These are phyloP conservation scores for Aethes cnicana DNA, from an alignment of 2,888 invertebrate species.

Conservation along the genomic window DNA sequence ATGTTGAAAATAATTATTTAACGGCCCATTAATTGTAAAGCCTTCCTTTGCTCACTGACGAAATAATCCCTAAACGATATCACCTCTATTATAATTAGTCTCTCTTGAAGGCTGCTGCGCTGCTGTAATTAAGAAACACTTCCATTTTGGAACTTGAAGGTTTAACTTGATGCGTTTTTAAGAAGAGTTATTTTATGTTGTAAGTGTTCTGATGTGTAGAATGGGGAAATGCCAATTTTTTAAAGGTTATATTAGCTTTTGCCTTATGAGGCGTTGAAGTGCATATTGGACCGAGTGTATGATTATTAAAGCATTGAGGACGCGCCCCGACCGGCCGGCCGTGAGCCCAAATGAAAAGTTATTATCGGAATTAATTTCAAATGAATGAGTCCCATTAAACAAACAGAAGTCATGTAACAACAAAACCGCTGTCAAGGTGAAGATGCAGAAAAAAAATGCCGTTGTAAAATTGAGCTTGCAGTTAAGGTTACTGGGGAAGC, in stretches of 20 bases:
- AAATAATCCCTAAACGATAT: conserved; percentile 36
- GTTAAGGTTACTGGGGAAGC: too few relatives aligned
- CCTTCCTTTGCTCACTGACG: conserved; percentile 38
- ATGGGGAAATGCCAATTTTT: too few relatives aligned
- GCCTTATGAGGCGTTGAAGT: conserved; percentile 4
- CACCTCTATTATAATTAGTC: conserved; percentile 20
- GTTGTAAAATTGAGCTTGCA: neutral
- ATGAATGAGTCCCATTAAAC: conserved; percentile 49
- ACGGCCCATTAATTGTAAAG: conserved; percentile 35
- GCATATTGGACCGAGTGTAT: conserved; percentile 24
- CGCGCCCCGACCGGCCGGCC: conserved; percentile 41
- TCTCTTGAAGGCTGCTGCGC: conserved; percentile 27
- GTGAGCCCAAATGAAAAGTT: conserved; percentile 45
- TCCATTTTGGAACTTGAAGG: conserved; percentile 1
- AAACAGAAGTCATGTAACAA: conserved; percentile 46
- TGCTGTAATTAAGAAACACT: conserved; percentile 13
- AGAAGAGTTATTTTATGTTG: too few relatives aligned
- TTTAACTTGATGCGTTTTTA: neutral
- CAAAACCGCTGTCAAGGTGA: conserved; percentile 44
- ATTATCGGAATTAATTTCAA: conserved; percentile 49
- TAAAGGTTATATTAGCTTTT: too few relatives aligned
- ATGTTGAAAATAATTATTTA: conserved; percentile 37
- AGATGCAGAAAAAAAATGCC: conserved; percentile 37
- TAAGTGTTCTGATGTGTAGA: too few relatives aligned
- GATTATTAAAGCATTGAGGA: conserved; percentile 31